Base-by-base conservation (phyloP, 2,888 invertebrate genomes). In the Ormyrus pomaceus region DNA sequence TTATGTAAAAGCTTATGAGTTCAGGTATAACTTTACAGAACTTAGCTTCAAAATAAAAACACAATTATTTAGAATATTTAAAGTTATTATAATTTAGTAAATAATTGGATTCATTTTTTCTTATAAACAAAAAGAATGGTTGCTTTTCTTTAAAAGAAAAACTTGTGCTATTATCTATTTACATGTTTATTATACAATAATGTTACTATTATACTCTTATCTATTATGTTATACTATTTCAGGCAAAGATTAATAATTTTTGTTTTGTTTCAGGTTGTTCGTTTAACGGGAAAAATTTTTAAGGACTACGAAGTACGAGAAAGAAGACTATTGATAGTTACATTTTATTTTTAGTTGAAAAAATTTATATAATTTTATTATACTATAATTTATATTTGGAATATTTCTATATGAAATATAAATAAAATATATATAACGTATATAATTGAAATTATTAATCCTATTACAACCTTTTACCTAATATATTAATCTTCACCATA, bases 211-310 rank as follows among this genome's bases (percentile, higher is more conserved):
- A 13, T 13, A 13, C 13, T 13, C 0, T 13, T 13, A 13, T 13
- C 13, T 13, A 13, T 13, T 13, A 13, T 13, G 13, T 13, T 56
- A 56, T 11, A 56, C n/a, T 56, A 5, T 9, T 56, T 10, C 11
- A 56, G 5, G n/a, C 56, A 11, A 10, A 56, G 56, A 6, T 56
- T 56, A 56, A 3, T 56, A 56, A 56, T 56, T 56, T 11, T 56
- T 56, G n/a, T 56, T 56, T 56, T 56, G 56, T 56, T 56, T 56
- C 56, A 56, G 56, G 56, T 56, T 56, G 56, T 56, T n/a, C 56
- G n/a, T 56, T 56, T 10, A 56, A 10, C 10, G n/a, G n/a, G 1
- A 10, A 56, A 56, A 56, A 9, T 56, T 2, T 56, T 2, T n/a
- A 56, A 56, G 10, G n/a, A 5, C n/a, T 56, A 51, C 6, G 51